A percentile compares a stretch with the other conserved stretches of the same genome.
These are phyloP conservation scores for Eubucco bourcierii DNA, from an alignment of 2,113 vertebrate species.

Conservation along the genomic window DNA sequence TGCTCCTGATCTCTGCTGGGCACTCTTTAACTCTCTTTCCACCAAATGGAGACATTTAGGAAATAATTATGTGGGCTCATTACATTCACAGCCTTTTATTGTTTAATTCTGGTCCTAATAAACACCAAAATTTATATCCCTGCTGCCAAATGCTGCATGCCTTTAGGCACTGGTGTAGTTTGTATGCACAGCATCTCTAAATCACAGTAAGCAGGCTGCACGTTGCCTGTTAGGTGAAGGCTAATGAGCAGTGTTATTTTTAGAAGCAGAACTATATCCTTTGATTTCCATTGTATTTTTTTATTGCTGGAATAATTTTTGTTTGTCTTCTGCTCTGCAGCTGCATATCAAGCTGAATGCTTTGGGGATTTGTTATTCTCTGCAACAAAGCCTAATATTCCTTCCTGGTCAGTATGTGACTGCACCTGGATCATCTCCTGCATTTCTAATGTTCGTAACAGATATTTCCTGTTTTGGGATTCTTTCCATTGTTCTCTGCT, in stretches of 20 bases:
- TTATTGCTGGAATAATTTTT: conserved; percentile 59
- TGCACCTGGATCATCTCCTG: conserved; percentile 66
- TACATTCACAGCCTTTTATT: background rate
- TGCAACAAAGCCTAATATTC: conserved; percentile 55
- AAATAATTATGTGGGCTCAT: background rate
- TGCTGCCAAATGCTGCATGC: background rate
- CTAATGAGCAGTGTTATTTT: conserved; percentile 65
- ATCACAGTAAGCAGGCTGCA: background rate
- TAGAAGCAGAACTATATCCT: conserved; percentile 62
- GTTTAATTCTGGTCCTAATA: conserved; percentile 29
- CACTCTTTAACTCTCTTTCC: background rate
- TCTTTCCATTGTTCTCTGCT: conserved; percentile 59
- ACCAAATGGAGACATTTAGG: background rate
- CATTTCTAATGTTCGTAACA: conserved; percentile 58
- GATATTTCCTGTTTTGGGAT: conserved; percentile 75
- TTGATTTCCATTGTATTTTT: conserved; percentile 71
- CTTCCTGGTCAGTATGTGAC: conserved; percentile 62
- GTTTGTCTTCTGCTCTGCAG: conserved; percentile 67
- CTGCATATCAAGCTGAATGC: conserved; percentile 59
- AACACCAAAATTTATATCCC: conserved; percentile 14
- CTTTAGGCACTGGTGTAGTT: background rate
- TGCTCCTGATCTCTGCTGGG: background rate
- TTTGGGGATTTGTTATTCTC: conserved; percentile 66
- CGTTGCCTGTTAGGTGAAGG: conserved; percentile 51
- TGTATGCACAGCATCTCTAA: background rate